phyloP scores from a whole-genome alignment of 2,888 invertebrate genomes.

The Agriotes lineatus region DNA sequence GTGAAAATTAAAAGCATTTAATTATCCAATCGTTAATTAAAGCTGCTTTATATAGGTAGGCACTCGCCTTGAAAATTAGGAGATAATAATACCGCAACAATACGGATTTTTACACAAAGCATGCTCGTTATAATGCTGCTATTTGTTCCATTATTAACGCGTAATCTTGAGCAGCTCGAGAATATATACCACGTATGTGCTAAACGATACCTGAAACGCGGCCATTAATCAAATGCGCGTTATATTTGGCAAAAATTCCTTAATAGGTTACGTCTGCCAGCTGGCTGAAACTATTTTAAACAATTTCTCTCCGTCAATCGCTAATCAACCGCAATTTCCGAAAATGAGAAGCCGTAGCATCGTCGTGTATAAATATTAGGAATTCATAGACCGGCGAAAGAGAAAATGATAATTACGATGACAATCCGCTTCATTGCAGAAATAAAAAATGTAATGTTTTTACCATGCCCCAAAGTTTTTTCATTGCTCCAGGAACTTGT shows the following conservation, averaged over 20 bases:
- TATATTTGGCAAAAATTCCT: not conserved
- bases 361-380: too few species aligned
- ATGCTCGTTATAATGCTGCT: too few species aligned
- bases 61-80: too few species aligned
- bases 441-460: constrained; percentile 17
- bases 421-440: not conserved
- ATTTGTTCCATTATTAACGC: too few species aligned
- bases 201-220: not conserved
- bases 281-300: constrained; percentile 2
- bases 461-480: constrained; percentile 23
- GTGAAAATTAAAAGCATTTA: too few species aligned
- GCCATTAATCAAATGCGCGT: not conserved
- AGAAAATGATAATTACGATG: too few species aligned
- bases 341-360: too few species aligned
- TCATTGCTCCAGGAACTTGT: constrained; percentile 31
- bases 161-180: not conserved
- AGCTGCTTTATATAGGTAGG: too few species aligned
- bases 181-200: not conserved
- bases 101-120: too few species aligned
- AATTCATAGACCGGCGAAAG: too few species aligned
- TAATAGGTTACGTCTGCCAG: constrained; percentile 3
- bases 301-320: not conserved
- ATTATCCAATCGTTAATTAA: too few species aligned
- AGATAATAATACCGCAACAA: too few species aligned
- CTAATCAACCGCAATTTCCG: not conserved